Evolutionary conservation across 2,888 invertebrate genomes (phyloP).

Genomic region (Odontomyia ornata): DNA sequence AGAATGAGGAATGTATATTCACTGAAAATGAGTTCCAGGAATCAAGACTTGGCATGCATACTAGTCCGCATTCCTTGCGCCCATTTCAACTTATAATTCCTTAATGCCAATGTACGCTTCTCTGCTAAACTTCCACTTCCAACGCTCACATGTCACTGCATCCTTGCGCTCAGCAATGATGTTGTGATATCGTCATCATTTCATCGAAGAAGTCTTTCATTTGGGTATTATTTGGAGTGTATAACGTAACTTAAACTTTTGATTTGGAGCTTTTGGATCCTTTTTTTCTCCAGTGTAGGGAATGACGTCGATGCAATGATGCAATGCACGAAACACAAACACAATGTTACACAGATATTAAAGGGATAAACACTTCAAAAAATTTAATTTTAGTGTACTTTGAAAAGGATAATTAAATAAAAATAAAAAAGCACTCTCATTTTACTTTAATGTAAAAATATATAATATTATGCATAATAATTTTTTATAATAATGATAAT

Average conservation of each 20-base stretch:
- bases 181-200: conserved; percentile 1
- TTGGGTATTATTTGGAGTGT: background rate
- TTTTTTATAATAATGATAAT: conserved; percentile 10
- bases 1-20: conserved; percentile 46
- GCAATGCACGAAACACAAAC: background rate
- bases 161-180: background rate
- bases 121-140: conserved; percentile 20
- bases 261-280: background rate
- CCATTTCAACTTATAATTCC: conserved; percentile 23
- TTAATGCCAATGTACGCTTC: conserved; percentile 22
- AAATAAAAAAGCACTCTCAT: background rate
- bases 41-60: conserved; percentile 7
- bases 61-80: conserved; percentile 25
- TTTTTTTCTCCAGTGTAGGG: conserved; percentile 8
- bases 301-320: conserved; percentile 11
- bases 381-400: conserved; percentile 33
- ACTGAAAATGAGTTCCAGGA: conserved; percentile 24
- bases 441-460: conserved; percentile 35
- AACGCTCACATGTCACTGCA: background rate
- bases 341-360: background rate
- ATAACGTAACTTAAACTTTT: conserved; percentile 6
- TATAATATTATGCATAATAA: conserved; percentile 15
- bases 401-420: background rate
- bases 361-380: background rate
- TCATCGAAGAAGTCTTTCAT: conserved; percentile 19